phyloP scores from a whole-genome alignment of 1,140 invertebrate species.

The Pseudomyrmex pallidus region DNA sequence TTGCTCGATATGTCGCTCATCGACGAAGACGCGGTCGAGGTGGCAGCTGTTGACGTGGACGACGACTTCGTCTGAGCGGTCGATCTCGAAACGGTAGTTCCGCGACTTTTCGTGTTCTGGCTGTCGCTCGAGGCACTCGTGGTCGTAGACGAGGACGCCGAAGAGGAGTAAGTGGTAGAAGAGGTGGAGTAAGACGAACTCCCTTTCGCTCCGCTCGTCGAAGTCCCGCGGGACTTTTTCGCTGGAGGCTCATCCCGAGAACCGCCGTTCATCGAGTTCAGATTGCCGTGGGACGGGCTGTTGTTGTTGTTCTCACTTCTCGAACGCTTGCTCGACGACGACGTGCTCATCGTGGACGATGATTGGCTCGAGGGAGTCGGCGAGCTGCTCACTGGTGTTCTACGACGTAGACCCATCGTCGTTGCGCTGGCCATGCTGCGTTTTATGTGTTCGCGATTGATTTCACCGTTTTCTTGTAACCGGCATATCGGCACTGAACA shows the following conservation, averaged over 20 bases:
- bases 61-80: conserved; percentile 54
- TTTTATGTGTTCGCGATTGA: not conserved
- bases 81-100: conserved; percentile 65
- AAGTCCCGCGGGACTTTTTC: conserved; percentile 81
- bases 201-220: conserved; percentile 67
- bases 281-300: conserved; percentile 83
- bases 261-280: conserved; percentile 79
- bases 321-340: conserved; percentile 80
- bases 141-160: conserved; percentile 28
- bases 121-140: conserved; percentile 41
- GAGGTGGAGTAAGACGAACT: conserved; percentile 42
- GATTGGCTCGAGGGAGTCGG: conserved; percentile 71
- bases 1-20: conserved; percentile 46
- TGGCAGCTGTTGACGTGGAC: conserved; percentile 41
- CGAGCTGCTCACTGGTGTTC: conserved; percentile 81
- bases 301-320: conserved; percentile 85
- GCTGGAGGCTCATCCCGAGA: conserved; percentile 78
- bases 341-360: conserved; percentile 60
- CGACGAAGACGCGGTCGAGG: conserved; percentile 19
- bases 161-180: not conserved
- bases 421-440: conserved; percentile 81
- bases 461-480: conserved; percentile 2
- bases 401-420: conserved; percentile 84
- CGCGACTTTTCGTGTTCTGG: conserved; percentile 56
- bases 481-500: conserved; percentile 20